Percentiles rank a stretch among this genome's conserved stretches.
Conservation (phyloP, 2,888 invertebrate species). For the Mesorhabditis spiculigera region DNA sequence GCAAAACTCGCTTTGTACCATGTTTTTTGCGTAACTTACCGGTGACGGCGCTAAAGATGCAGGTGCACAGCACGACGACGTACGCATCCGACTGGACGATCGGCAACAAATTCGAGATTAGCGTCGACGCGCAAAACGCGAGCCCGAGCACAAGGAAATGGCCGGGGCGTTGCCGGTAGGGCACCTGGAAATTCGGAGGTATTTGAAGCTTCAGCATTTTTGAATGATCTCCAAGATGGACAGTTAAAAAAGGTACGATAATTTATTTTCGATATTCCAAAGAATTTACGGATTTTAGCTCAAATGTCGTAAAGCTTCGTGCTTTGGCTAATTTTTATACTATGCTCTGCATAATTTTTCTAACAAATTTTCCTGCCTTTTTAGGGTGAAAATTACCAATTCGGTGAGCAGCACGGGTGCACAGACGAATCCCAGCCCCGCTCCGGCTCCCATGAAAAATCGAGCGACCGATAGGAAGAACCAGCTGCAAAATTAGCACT, state of each 20-base stretch:
- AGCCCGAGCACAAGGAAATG: slow-evolving; percentile 18
- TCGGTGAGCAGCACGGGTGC: slow-evolving; percentile 31
- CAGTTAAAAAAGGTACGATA: not conserved
- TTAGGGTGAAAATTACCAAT: not conserved
- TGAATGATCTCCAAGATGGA: too few species aligned
- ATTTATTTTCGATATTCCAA: too few species aligned
- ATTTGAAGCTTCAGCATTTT: too few species aligned
- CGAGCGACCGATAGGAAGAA: slow-evolving; percentile 23
- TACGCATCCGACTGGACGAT: slow-evolving; percentile 11
- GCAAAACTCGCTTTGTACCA: too few species aligned
- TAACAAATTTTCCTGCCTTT: too few species aligned
- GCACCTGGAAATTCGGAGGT: not conserved
- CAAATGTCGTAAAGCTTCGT: too few species aligned
- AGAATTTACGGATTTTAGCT: too few species aligned
- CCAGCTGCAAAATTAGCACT: slow-evolving; percentile 8
- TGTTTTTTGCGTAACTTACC: slow-evolving; percentile 8
- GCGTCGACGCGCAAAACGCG: slow-evolving; percentile 13
- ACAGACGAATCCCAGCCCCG: slow-evolving; percentile 41
- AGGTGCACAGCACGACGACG: slow-evolving; percentile 8
- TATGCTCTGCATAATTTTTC: too few species aligned
- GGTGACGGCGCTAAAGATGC: slow-evolving; percentile 5
- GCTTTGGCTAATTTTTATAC: too few species aligned
- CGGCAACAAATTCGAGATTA: slow-evolving; percentile 14
- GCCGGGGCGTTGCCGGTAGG: slow-evolving; percentile 10
- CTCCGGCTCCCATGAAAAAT: slow-evolving; percentile 36